Conservation (phyloP, 2,888 invertebrate species). For the Cheilosia urbana region DNA sequence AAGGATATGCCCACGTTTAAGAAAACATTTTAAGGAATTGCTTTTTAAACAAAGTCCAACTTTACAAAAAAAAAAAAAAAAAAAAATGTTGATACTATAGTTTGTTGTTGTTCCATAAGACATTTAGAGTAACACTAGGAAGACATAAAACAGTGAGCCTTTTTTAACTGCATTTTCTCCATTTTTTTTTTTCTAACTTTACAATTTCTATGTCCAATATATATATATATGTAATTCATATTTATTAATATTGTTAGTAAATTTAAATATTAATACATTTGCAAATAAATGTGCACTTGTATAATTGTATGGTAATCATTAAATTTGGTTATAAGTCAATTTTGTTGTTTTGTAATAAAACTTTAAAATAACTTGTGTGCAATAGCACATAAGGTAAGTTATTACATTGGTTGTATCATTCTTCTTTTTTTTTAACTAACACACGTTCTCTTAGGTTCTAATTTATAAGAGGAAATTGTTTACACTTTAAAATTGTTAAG, state of each 20-base stretch:
- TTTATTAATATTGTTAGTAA: conserved; percentile 54
- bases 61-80: conserved; percentile 10
- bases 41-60: conserved; percentile 7
- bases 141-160: conserved; percentile 74
- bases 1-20: conserved; percentile 60
- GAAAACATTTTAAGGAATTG: conserved; percentile 26
- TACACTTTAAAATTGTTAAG: conserved; percentile 61
- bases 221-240: conserved; percentile 54
- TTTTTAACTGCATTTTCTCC: conserved; percentile 42
- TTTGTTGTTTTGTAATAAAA: conserved; percentile 63
- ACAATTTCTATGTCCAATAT: conserved; percentile 52
- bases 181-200: conserved; percentile 30
- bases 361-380: conserved; percentile 70
- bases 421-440: conserved; percentile 63
- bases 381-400: conserved; percentile 75
- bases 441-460: conserved; percentile 70
- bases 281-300: conserved; percentile 74
- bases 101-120: conserved; percentile 67
- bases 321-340: conserved; percentile 64
- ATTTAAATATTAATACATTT: conserved; percentile 63
- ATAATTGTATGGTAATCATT: conserved; percentile 63
- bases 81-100: conserved; percentile 14
- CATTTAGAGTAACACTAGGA: conserved; percentile 70
- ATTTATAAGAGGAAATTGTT: conserved; percentile 71
- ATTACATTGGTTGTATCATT: conserved; percentile 62